phyloP scores from a whole-genome alignment of 1,140 invertebrate genomes.

The Lordiphosa clarofinis region DNA sequence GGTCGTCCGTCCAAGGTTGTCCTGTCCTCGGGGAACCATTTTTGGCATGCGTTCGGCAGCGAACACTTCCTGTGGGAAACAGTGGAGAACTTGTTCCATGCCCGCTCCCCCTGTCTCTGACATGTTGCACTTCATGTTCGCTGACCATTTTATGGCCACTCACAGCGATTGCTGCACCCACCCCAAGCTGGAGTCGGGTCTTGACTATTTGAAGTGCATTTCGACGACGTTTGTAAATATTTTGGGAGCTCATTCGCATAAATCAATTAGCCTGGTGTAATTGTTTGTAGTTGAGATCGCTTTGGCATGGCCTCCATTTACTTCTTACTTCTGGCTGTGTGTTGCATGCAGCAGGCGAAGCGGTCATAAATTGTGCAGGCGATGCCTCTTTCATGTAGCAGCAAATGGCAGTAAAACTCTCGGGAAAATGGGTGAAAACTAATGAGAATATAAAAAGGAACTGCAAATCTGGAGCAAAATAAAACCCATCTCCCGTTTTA shows the following conservation, averaged over 20 bases:
- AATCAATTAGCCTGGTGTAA: conserved; percentile 66
- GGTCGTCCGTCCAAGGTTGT: conserved; percentile 45
- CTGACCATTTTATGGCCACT: conserved; percentile 31
- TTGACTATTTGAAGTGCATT: conserved; percentile 25
- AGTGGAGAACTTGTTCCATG: conserved; percentile 52
- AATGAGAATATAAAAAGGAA: conserved; percentile 42
- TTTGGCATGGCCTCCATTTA: background rate
- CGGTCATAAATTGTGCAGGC: conserved; percentile 52
- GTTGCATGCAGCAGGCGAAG: conserved; percentile 41
- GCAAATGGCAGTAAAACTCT: conserved; percentile 46
- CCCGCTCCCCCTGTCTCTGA: conserved; percentile 16
- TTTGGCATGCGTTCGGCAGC: conserved; percentile 68
- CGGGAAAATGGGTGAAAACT: conserved; percentile 35
- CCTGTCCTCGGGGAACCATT: conserved; percentile 67
- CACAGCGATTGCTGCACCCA: conserved; percentile 35
- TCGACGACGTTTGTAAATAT: conserved; percentile 35
- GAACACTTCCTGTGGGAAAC: conserved; percentile 76
- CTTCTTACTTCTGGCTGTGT: conserved; percentile 4
- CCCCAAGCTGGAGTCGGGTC: conserved; percentile 21
- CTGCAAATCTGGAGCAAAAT: background rate
- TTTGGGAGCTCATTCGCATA: conserved; percentile 46
- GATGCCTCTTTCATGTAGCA: conserved; percentile 58
- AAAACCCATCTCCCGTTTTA: background rate
- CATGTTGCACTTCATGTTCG: conserved; percentile 13
- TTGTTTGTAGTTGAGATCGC: conserved; percentile 34